Conservation (phyloP, 2,888 invertebrate genomes). For the Sphaeridia pumilis region DNA sequence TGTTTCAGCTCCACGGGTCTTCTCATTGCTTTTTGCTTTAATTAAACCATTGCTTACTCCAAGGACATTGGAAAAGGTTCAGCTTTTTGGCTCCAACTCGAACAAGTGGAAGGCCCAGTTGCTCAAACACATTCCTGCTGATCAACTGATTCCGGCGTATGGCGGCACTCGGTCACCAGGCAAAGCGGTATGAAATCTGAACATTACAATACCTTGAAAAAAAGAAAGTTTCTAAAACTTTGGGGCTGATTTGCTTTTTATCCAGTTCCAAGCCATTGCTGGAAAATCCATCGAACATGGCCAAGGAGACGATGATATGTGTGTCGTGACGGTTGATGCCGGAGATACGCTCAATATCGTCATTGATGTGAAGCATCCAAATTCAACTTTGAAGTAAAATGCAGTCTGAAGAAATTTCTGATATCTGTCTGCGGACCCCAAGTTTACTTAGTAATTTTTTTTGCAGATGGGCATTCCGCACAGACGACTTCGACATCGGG, state of each 20-base stretch:
- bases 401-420: neutral
- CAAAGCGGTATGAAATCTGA: slow-evolving; percentile 9
- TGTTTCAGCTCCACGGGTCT: slow-evolving; percentile 17
- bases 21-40: slow-evolving; percentile 18
- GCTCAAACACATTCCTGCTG: slow-evolving; percentile 19
- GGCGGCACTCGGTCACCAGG: slow-evolving; percentile 17
- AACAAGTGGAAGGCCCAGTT: slow-evolving; percentile 19
- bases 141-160: slow-evolving; percentile 17
- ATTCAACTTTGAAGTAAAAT: slow-evolving; percentile 14
- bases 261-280: slow-evolving; percentile 4
- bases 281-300: neutral
- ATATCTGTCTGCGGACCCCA: neutral
- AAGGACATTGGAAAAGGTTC: slow-evolving; percentile 19
- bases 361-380: slow-evolving; percentile 13
- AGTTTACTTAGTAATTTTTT: neutral
- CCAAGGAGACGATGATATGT: slow-evolving; percentile 7
- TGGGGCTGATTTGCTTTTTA: too few relatives aligned
- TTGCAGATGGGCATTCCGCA: slow-evolving; percentile 18
- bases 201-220: too few relatives aligned
- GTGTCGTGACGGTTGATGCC: slow-evolving; percentile 13
- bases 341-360: slow-evolving; percentile 14
- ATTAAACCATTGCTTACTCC: slow-evolving; percentile 22
- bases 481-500: slow-evolving; percentile 20
- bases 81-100: slow-evolving; percentile 15
- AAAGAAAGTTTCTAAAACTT: neutral